Percentiles rank a stretch among this genome's conserved stretches.
phyloP scores from a whole-genome alignment of 2,888 invertebrate species.

The Acanthococcus lagerstroemiae region DNA sequence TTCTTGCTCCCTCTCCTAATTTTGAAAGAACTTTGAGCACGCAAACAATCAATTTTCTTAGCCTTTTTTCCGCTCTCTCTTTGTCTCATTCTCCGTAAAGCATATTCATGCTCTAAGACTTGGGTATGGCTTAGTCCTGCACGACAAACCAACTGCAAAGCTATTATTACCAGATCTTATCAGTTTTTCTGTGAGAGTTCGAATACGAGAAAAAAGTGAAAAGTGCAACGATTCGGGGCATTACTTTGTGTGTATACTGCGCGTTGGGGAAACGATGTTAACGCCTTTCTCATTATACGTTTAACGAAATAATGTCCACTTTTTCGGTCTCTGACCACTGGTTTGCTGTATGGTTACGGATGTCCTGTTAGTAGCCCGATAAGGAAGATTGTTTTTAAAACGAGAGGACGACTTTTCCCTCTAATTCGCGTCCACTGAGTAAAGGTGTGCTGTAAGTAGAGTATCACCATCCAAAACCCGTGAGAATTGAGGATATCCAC shows the following conservation, averaged over 20 bases:
- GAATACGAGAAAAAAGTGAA: neutral
- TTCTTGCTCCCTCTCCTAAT: constrained; percentile 15
- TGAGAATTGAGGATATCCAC: no score
- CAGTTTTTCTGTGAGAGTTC: neutral
- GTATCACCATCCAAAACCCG: no score
- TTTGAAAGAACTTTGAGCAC: constrained; percentile 21
- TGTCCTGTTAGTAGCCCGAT: no score
- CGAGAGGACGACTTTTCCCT: no score
- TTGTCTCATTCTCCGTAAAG: neutral
- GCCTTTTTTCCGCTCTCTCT: neutral
- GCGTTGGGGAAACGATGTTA: neutral
- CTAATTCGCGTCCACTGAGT: no score
- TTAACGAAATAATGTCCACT: neutral
- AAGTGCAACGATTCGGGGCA: neutral
- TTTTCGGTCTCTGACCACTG: no score
- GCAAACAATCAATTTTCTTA: constrained; percentile 26
- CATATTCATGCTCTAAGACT: constrained; percentile 11
- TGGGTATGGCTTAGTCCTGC: constrained; percentile 8
- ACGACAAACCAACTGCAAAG: constrained; percentile 21
- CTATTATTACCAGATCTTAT: constrained; percentile 20
- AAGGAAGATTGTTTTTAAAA: no score
- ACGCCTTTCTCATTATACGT: neutral
- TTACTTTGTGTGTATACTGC: neutral
- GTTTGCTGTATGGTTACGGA: no score
- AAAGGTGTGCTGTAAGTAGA: no score